A percentile compares a stretch with the other conserved stretches of the same genome.
phyloP scores from a whole-genome alignment of 37 sponge, comb jelly and placozoan genomes.

The Axinella damicornis region DNA sequence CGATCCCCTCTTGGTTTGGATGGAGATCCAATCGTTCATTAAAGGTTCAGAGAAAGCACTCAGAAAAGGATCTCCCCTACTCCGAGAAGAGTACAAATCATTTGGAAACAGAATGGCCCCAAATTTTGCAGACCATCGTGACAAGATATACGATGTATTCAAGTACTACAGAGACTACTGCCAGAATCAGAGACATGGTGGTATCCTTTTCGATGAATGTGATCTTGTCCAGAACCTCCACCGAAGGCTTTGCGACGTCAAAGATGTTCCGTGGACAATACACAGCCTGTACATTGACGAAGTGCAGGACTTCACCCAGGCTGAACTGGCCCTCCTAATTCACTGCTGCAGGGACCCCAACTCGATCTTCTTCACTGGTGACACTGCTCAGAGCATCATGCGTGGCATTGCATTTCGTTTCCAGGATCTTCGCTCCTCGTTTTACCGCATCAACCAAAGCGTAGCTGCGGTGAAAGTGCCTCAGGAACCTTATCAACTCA shows the following conservation, averaged over 20 bases:
- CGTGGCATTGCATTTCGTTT: conserved; percentile 88
- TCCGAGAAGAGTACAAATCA: conserved; percentile 51
- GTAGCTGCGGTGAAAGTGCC: not conserved
- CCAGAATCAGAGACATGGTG: conserved; percentile 30
- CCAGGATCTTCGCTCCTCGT: conserved; percentile 74
- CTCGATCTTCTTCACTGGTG: conserved; percentile 82
- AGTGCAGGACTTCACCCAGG: conserved; percentile 89
- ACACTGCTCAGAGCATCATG: conserved; percentile 91
- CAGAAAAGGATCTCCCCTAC: conserved; percentile 42
- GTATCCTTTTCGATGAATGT: conserved; percentile 77
- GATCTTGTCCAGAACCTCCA: conserved; percentile 68
- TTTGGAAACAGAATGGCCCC: conserved; percentile 81
- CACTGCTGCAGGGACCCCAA: conserved; percentile 78
- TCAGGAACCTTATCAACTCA: conserved; percentile 41
- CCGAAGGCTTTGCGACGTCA: conserved; percentile 26
- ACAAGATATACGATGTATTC: conserved; percentile 68
- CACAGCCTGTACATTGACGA: conserved; percentile 89
- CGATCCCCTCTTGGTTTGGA: conserved; percentile 85
- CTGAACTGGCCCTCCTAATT: conserved; percentile 73
- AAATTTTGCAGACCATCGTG: conserved; percentile 71
- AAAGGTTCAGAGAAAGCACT: conserved; percentile 85
- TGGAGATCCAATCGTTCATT: conserved; percentile 90
- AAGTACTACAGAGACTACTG: conserved; percentile 45
- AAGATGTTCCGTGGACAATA: conserved; percentile 66
- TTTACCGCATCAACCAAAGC: conserved; percentile 28